Percentiles rank a stretch among this genome's conserved stretches.
Conservation (phyloP, 1,140 invertebrate genomes). For the Aphis craccivora region DNA sequence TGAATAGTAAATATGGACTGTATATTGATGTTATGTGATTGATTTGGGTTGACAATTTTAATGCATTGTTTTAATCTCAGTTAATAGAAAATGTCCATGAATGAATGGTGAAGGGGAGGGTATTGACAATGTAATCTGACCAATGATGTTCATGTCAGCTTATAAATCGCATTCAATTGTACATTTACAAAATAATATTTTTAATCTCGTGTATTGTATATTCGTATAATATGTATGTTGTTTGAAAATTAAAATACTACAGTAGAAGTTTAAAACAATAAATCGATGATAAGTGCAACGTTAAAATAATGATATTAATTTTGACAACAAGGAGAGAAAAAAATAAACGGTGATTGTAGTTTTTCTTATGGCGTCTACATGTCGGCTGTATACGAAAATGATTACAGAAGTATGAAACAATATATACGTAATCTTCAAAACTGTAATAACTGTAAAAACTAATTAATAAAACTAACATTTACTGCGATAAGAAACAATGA, state of each 20-base stretch:
- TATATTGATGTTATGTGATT: not conserved
- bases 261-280: not conserved
- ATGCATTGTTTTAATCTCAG: not conserved
- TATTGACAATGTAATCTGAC: not conserved
- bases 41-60: not conserved
- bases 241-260: not conserved
- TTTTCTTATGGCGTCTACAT: not conserved
- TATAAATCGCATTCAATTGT: not conserved
- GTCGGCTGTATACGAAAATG: not conserved
- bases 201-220: not conserved
- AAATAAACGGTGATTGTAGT: not conserved
- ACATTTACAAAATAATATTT: not conserved
- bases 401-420: not conserved
- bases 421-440: not conserved
- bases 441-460: not conserved
- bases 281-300: not conserved
- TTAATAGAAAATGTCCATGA: not conserved
- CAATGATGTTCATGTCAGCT: not conserved
- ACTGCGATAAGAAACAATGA: not conserved
- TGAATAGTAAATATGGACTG: not conserved
- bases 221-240: not conserved
- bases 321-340: not conserved
- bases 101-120: not conserved
- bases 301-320: not conserved
- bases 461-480: constrained; percentile 41